phyloP scores from a whole-genome alignment of 2,888 invertebrate genomes.

The Strigamia maritima region DNA sequence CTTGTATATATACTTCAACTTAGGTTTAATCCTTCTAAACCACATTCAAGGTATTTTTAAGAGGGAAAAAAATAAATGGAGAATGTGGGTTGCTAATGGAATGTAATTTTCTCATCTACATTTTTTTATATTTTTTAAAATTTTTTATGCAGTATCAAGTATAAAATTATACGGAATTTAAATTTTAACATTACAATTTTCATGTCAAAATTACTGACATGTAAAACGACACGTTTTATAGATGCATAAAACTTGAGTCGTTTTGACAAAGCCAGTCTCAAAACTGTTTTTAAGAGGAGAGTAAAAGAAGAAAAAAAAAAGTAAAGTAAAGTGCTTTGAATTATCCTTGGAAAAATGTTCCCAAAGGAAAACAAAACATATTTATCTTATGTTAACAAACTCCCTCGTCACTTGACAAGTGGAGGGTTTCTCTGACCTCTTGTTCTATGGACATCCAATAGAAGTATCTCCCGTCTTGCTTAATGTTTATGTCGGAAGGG shows the following conservation, averaged over 20 bases:
- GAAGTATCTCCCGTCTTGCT: not conserved
- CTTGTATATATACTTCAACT: not conserved
- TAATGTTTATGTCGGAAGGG: not conserved
- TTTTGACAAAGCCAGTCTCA: not conserved
- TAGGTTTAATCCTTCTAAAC: not conserved
- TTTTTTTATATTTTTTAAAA: not conserved
- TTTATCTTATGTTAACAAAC: conserved; percentile 3
- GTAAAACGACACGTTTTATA: not conserved
- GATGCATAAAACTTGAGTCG: not conserved
- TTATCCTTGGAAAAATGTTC: conserved; percentile 2
- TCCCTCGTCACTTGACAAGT: not conserved
- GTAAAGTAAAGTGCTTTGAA: not conserved
- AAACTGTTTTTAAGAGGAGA: not conserved
- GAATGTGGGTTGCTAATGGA: not conserved
- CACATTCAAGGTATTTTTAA: not conserved
- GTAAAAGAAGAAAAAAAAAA: not conserved
- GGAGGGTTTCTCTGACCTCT: not conserved
- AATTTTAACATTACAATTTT: not conserved
- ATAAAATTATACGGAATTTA: not conserved
- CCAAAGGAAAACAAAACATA: conserved; percentile 7
- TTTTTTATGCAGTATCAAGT: no score
- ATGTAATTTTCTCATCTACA: not conserved
- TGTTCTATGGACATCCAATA: not conserved
- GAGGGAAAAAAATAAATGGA: not conserved
- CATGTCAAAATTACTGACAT: conserved; percentile 9